Evolutionary conservation across 2,113 vertebrate genomes (phyloP).

Genomic region (Xenopus borealis): DNA sequence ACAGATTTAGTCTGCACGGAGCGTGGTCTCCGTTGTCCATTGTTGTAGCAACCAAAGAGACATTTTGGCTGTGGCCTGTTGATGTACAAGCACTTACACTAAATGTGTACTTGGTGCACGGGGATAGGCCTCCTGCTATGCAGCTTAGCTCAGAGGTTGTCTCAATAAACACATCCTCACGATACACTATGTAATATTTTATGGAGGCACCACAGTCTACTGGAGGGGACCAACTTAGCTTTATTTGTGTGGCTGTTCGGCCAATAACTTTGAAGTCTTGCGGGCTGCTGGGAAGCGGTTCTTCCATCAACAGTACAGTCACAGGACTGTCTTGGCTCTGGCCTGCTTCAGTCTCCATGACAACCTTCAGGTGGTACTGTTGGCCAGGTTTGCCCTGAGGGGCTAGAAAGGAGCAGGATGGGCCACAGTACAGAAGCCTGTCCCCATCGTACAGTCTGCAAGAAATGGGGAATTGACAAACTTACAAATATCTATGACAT

Average conservation of each 20-base stretch:
- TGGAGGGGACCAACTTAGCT: constrained; percentile 51
- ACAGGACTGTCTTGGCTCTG: constrained; percentile 49
- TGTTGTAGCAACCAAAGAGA: constrained; percentile 37
- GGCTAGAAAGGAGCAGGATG: constrained; percentile 39
- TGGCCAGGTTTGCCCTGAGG: constrained; percentile 30
- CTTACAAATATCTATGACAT: no score
- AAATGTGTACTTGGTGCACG: constrained; percentile 43
- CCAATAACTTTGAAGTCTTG: constrained; percentile 47
- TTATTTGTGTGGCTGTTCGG: constrained; percentile 51
- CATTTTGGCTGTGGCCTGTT: constrained; percentile 21
- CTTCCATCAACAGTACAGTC: constrained; percentile 31
- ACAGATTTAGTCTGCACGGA: constrained; percentile 47
- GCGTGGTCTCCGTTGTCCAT: constrained; percentile 49
- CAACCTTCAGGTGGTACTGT: constrained; percentile 39
- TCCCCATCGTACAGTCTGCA: constrained; percentile 51
- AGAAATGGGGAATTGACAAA: not conserved
- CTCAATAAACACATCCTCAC: constrained; percentile 41
- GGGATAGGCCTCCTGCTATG: constrained; percentile 49
- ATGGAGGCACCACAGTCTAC: constrained; percentile 20
- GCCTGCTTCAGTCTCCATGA: constrained; percentile 50
- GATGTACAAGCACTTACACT: constrained; percentile 47
- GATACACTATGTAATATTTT: constrained; percentile 48
- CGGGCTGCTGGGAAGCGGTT: constrained; percentile 38
- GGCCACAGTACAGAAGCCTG: constrained; percentile 49
- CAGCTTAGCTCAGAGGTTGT: constrained; percentile 47